A percentile compares a stretch with the other conserved stretches of the same genome.
These are phyloP conservation scores for Camelus bactrianus DNA, from an alignment of 2,113 vertebrate species.

Conservation along the genomic window DNA sequence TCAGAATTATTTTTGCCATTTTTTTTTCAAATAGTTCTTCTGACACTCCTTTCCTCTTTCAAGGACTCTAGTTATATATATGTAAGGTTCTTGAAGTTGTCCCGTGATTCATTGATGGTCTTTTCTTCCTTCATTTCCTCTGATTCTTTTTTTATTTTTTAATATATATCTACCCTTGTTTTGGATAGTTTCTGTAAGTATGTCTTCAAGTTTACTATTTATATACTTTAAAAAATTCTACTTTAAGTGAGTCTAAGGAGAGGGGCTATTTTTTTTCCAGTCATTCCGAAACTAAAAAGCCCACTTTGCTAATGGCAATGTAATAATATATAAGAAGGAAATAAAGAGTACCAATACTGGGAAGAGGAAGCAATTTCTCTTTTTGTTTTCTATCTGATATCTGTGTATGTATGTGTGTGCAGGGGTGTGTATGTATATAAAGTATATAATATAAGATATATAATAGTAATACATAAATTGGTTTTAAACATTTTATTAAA, in stretches of 20 bases:
- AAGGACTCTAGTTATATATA: too few species aligned
- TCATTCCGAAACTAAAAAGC: background rate
- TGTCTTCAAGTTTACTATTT: background rate
- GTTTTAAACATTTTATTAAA: background rate
- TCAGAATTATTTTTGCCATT: background rate
- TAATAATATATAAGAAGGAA: background rate
- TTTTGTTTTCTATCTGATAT: background rate
- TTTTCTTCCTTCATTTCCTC: background rate
- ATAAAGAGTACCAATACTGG: background rate
- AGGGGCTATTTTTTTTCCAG: background rate
- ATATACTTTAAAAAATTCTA: background rate
- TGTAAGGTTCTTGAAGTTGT: background rate
- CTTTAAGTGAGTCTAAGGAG: background rate
- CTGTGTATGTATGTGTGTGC: background rate
- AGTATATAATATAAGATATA: background rate
- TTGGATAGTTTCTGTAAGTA: background rate
- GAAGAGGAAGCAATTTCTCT: background rate
- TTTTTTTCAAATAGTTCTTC: background rate
- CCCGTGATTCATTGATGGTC: background rate
- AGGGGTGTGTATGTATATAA: background rate
- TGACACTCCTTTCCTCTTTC: background rate
- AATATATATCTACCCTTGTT: background rate
- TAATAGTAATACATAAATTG: background rate
- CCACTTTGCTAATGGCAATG: background rate
- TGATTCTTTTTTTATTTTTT: background rate